phyloP scores from a whole-genome alignment of 1,140 invertebrate genomes.

The Drepana arcuata region DNA sequence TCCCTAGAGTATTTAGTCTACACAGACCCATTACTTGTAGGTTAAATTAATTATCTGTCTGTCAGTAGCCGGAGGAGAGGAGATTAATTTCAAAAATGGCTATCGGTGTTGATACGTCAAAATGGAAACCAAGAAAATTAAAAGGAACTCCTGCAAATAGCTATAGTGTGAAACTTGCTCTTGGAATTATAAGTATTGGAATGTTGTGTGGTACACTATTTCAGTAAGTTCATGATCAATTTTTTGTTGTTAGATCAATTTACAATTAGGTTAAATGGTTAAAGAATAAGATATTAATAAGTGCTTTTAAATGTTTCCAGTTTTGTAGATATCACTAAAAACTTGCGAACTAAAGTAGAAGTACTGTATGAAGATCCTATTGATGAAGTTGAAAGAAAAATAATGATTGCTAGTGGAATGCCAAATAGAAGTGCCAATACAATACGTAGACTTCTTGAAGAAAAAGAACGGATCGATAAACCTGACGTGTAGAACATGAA shows the following conservation, averaged over 20 bases:
- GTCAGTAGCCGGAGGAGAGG: too few species aligned
- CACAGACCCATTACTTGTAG: too few species aligned
- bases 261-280: too few species aligned
- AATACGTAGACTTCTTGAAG: conserved; percentile 33
- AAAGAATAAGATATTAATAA: too few species aligned
- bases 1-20: too few species aligned
- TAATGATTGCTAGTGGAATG: conserved; percentile 45
- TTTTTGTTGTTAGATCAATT: conserved; percentile 1
- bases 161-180: conserved; percentile 51
- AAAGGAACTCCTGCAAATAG: conserved; percentile 67
- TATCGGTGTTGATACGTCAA: conserved; percentile 56
- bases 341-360: conserved; percentile 32
- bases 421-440: conserved; percentile 25
- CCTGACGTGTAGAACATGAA: conserved; percentile 44
- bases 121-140: conserved; percentile 69
- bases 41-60: too few species aligned
- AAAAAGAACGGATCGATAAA: conserved; percentile 30
- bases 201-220: conserved; percentile 36
- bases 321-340: conserved; percentile 29
- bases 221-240: conserved; percentile 43
- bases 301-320: conserved; percentile 28
- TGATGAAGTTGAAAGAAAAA: conserved; percentile 49
- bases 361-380: conserved; percentile 50
- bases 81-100: too few species aligned
- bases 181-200: conserved; percentile 37